A percentile compares a stretch with the other conserved stretches of the same genome.
Evolutionary conservation across 1,140 invertebrate species (phyloP).

Genomic region (Formica selysi): DNA sequence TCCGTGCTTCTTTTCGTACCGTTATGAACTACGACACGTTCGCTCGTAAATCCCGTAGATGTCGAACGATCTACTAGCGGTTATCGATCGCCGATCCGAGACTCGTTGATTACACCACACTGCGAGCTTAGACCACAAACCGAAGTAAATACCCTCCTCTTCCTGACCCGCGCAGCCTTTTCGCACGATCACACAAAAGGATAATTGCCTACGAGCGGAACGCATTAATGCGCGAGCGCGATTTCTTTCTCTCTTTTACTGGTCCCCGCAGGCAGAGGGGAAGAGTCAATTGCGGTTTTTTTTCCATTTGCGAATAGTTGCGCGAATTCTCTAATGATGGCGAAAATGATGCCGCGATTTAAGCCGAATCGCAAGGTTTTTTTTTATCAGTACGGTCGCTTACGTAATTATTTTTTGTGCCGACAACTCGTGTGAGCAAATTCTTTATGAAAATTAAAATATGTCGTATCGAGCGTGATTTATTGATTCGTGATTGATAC

Average conservation of each 20-base stretch:
- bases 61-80: slow-evolving; percentile 64
- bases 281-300: neutral
- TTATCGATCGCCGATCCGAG: slow-evolving; percentile 58
- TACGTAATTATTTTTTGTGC: slow-evolving; percentile 40
- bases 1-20: slow-evolving; percentile 66
- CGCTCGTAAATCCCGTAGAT: slow-evolving; percentile 65
- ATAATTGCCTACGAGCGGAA: slow-evolving; percentile 33
- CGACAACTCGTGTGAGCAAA: neutral
- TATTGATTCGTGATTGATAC: neutral
- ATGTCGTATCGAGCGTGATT: neutral
- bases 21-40: slow-evolving; percentile 71
- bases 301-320: neutral
- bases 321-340: neutral
- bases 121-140: slow-evolving; percentile 36
- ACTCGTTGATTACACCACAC: slow-evolving; percentile 58
- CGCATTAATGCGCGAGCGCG: slow-evolving; percentile 28
- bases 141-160: slow-evolving; percentile 59
- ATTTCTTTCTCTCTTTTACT: neutral
- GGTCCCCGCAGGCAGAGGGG: neutral
- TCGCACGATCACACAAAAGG: slow-evolving; percentile 42
- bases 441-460: slow-evolving; percentile 15
- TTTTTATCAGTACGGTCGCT: slow-evolving; percentile 1
- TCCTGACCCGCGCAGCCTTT: slow-evolving; percentile 32
- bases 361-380: neutral
- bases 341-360: neutral